Conservation (phyloP, 2,888 invertebrate genomes). For the Aethes cnicana region DNA sequence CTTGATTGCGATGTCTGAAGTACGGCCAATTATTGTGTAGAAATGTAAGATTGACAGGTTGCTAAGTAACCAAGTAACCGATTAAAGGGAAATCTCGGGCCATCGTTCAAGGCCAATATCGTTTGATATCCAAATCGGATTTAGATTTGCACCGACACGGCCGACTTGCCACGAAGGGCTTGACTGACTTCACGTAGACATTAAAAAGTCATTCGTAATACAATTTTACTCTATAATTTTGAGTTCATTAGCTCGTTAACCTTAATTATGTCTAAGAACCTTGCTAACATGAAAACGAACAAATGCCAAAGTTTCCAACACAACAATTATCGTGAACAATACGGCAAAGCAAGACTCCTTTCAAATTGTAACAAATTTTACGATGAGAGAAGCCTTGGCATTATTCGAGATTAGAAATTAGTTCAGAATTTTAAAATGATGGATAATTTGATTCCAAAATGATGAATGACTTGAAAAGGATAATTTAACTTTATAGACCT, state of each 20-base stretch:
- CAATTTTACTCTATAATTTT: conserved; percentile 9
- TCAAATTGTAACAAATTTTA: conserved; percentile 36
- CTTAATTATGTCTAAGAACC: conserved; percentile 37
- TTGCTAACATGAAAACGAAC: conserved; percentile 31
- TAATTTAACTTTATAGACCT: conserved; percentile 15
- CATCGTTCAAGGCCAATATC: conserved; percentile 35
- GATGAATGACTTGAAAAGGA: conserved; percentile 1
- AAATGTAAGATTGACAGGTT: conserved; percentile 33
- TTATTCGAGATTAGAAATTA: conserved; percentile 33
- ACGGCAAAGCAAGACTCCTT: conserved; percentile 29
- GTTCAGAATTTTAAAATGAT: conserved; percentile 6
- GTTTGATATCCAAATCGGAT: conserved; percentile 14
- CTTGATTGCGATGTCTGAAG: no score
- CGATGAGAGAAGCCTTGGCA: conserved; percentile 42
- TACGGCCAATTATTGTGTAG: conserved; percentile 5
- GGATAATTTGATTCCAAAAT: conserved; percentile 10
- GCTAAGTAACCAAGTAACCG: conserved; percentile 24
- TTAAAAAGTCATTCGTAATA: conserved; percentile 1
- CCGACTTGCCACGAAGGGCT: conserved; percentile 6
- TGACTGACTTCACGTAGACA: conserved; percentile 2
- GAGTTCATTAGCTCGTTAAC: conserved; percentile 37
- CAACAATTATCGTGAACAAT: conserved; percentile 39
- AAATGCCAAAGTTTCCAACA: conserved; percentile 34
- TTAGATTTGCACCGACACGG: conserved; percentile 6
- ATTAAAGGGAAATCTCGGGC: conserved; percentile 32